A percentile compares a stretch with the other conserved stretches of the same genome.
Conservation (phyloP, 2,888 invertebrate species). For the Rhabditophanes sp. region DNA sequence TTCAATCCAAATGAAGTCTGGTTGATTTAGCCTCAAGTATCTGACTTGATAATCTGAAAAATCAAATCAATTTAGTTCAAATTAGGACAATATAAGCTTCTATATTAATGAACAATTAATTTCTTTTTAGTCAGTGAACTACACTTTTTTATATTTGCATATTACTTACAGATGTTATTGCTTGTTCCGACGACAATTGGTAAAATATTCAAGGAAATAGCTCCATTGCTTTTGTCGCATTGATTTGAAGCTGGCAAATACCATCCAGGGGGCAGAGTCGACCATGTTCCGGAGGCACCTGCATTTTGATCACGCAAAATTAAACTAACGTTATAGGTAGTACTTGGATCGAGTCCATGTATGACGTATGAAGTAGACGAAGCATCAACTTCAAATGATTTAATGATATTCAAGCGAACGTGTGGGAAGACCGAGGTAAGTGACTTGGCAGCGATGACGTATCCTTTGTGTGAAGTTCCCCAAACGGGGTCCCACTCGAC, state of each 20-base stretch:
- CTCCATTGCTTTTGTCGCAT: constrained; percentile 40
- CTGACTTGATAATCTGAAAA: constrained; percentile 25
- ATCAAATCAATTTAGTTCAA: constrained; percentile 1
- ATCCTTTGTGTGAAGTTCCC: constrained; percentile 35
- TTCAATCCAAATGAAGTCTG: constrained; percentile 31
- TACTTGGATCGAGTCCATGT: constrained; percentile 33
- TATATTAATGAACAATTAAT: background rate
- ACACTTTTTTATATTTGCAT: too few species aligned
- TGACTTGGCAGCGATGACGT: constrained; percentile 33
- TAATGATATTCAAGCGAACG: constrained; percentile 25
- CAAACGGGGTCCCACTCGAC: constrained; percentile 44
- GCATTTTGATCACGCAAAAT: constrained; percentile 30
- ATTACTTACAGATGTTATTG: too few species aligned
- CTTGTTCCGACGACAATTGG: too few species aligned
- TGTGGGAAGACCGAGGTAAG: constrained; percentile 34
- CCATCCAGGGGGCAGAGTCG: constrained; percentile 43
- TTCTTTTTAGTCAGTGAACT: too few species aligned
- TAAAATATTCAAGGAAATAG: constrained; percentile 42
- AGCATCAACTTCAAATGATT: constrained; percentile 31
- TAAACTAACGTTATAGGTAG: constrained; percentile 43
- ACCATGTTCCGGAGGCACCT: constrained; percentile 42
- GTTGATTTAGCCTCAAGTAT: constrained; percentile 28
- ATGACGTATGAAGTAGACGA: constrained; percentile 35
- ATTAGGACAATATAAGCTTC: background rate
- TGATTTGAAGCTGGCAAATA: constrained; percentile 39